phyloP scores from a whole-genome alignment of 37 sponge, comb jelly and placozoan species.

The Spongilla lacustris region DNA sequence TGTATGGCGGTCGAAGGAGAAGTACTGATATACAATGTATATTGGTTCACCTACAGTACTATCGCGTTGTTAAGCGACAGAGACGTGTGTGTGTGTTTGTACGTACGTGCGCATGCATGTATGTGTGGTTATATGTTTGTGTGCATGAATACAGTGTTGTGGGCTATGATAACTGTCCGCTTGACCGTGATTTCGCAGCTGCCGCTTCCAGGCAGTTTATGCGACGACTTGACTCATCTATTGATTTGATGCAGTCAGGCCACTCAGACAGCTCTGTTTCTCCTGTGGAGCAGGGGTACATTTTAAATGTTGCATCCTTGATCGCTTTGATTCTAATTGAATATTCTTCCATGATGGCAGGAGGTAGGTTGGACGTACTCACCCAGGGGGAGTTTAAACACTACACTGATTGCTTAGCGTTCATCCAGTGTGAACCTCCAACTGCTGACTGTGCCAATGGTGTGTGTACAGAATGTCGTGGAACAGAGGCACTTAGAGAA shows the following conservation, averaged over 20 bases:
- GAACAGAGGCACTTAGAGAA: neutral
- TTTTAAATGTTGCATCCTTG: too few relatives aligned
- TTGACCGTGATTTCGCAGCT: too few relatives aligned
- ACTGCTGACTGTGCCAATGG: conserved; percentile 7
- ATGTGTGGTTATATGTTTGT: neutral
- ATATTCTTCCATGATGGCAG: too few relatives aligned
- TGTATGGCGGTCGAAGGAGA: neutral
- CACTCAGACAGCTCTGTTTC: too few relatives aligned
- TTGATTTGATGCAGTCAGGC: too few relatives aligned
- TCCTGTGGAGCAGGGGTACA: too few relatives aligned
- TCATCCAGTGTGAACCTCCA: conserved; percentile 25
- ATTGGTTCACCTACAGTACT: neutral
- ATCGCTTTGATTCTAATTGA: too few relatives aligned
- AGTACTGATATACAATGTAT: neutral
- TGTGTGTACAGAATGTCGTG: conserved; percentile 6
- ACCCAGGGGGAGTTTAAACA: too few relatives aligned
- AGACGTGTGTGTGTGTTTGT: neutral
- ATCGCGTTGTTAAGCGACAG: neutral
- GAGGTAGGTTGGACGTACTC: too few relatives aligned
- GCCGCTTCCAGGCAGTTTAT: too few relatives aligned
- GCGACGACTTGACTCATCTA: too few relatives aligned
- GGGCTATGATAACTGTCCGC: too few relatives aligned
- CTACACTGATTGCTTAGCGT: conserved; percentile 14
- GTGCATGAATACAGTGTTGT: neutral
- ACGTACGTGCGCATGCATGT: neutral